Percentiles rank a stretch among this genome's conserved stretches.
phyloP scores from a whole-genome alignment of 2,888 invertebrate species.

The Agonopterix heracliana region DNA sequence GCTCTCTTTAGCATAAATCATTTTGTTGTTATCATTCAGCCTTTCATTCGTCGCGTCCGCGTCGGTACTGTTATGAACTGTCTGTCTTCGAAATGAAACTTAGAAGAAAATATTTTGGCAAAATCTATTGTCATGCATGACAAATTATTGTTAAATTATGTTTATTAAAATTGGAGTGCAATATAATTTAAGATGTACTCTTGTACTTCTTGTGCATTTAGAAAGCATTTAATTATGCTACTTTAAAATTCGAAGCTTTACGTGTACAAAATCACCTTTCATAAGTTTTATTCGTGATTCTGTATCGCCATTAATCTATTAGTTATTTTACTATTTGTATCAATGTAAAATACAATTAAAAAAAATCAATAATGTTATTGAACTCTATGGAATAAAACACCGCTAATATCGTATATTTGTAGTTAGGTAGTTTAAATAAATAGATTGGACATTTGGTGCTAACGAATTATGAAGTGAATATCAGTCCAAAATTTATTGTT shows the following conservation, averaged over 20 bases:
- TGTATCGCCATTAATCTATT: too few species aligned
- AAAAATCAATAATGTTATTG: too few species aligned
- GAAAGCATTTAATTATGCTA: slow-evolving; percentile 6
- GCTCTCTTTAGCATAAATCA: slow-evolving; percentile 5
- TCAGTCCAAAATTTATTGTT: slow-evolving; percentile 48
- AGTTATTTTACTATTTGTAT: too few species aligned
- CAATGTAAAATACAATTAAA: too few species aligned
- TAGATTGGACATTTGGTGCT: slow-evolving; percentile 69
- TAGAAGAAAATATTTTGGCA: too few species aligned
- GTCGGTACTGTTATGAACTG: too few species aligned
- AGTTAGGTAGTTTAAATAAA: slow-evolving; percentile 52
- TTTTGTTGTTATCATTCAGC: background rate
- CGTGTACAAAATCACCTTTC: background rate
- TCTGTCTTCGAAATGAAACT: too few species aligned
- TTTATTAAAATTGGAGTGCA: background rate
- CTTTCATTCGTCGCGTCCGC: too few species aligned
- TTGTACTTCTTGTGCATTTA: slow-evolving; percentile 5
- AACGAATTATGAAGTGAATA: slow-evolving; percentile 40
- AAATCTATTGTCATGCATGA: too few species aligned
- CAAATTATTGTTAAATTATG: background rate
- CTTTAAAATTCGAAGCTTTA: slow-evolving; percentile 1
- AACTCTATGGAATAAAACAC: too few species aligned
- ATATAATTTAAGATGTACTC: background rate
- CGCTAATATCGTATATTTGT: slow-evolving; percentile 12
- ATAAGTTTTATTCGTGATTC: background rate